These are phyloP conservation scores for Leptopilina clavipes DNA, from an alignment of 1,140 invertebrate genomes.

Conservation along the genomic window DNA sequence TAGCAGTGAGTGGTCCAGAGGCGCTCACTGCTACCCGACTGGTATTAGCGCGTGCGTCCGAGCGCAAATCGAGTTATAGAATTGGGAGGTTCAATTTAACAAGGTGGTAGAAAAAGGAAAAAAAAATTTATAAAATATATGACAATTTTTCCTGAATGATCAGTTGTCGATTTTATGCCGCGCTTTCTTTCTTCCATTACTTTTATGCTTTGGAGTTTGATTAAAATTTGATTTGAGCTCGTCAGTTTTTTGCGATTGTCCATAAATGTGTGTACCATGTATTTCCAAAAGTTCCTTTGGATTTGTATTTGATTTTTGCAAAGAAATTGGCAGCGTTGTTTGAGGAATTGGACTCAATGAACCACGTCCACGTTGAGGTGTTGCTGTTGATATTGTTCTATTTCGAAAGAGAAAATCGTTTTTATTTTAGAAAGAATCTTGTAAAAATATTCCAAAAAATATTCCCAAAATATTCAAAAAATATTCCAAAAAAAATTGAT, in stretches of 20 bases:
- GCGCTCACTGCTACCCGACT: too few relatives aligned
- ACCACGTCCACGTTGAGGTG: conserved; percentile 52
- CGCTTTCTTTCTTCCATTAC: conserved; percentile 4
- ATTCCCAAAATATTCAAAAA: too few relatives aligned
- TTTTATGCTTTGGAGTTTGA: conserved; percentile 4
- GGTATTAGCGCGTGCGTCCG: too few relatives aligned
- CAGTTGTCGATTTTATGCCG: conserved; percentile 4
- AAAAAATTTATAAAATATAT: too few relatives aligned
- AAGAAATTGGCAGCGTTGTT: not conserved
- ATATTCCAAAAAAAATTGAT: too few relatives aligned
- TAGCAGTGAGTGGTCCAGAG: too few relatives aligned
- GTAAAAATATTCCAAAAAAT: too few relatives aligned
- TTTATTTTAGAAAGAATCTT: conserved; percentile 4
- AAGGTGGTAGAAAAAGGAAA: not conserved
- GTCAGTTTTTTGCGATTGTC: conserved; percentile 26
- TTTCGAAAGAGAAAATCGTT: conserved; percentile 29
- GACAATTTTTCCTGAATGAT: not conserved
- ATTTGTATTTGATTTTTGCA: conserved; percentile 1
- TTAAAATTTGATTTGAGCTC: not conserved
- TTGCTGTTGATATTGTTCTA: conserved; percentile 47
- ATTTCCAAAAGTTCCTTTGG: conserved; percentile 2
- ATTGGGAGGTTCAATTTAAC: too few relatives aligned
- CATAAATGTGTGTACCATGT: conserved; percentile 22
- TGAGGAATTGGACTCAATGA: conserved; percentile 65
- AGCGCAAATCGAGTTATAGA: too few relatives aligned